These are phyloP conservation scores for Toxotes lorentzi DNA, from an alignment of 2,797 vertebrate species.

Conservation along the genomic window DNA sequence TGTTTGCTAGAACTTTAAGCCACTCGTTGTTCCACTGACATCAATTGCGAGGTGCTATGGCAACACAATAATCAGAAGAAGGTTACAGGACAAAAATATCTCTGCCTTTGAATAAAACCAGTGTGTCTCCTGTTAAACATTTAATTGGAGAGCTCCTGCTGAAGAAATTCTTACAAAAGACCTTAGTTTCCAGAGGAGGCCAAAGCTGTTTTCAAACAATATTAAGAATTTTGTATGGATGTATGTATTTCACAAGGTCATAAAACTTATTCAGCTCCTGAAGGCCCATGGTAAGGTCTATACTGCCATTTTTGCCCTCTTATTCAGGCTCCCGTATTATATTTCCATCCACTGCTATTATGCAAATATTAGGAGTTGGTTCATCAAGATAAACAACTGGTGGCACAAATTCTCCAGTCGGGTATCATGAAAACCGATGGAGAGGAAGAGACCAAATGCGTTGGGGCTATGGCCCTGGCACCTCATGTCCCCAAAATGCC, in stretches of 20 bases:
- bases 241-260: slow-evolving; percentile 15
- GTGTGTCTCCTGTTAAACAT: slow-evolving; percentile 7
- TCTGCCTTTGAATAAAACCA: slow-evolving; percentile 23
- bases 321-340: not conserved
- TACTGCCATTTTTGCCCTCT: not conserved
- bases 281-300: not conserved
- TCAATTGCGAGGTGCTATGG: slow-evolving; percentile 75
- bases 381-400: no score
- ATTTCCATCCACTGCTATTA: not conserved
- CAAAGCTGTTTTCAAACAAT: slow-evolving; percentile 16
- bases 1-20: slow-evolving; percentile 70
- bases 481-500: no score
- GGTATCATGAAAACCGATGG: no score
- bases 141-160: slow-evolving; percentile 17
- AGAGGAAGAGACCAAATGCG: no score
- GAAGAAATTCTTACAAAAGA: slow-evolving; percentile 9
- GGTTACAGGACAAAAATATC: slow-evolving; percentile 30
- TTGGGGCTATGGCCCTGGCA: no score
- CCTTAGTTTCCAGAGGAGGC: slow-evolving; percentile 12
- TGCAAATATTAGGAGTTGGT: not conserved
- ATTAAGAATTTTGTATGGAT: not conserved
- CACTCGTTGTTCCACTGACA: slow-evolving; percentile 77
- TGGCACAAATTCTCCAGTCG: not conserved
- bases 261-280: slow-evolving; percentile 19
- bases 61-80: slow-evolving; percentile 44